phyloP scores from a whole-genome alignment of 92 coral and sea anemone species.

The Actinernus sp. region DNA sequence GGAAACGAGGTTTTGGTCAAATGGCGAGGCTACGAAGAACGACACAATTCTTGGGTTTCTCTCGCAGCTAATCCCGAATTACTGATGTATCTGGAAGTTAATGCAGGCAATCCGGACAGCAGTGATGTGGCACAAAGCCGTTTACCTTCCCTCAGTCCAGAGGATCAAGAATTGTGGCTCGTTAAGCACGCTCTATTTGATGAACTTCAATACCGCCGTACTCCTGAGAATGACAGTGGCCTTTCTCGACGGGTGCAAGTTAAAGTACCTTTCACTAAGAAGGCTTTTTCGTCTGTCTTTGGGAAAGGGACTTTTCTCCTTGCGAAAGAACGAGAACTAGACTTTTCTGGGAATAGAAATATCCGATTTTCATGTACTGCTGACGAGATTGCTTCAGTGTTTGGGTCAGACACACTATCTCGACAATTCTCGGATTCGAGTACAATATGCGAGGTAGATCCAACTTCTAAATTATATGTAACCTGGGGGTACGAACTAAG shows the following conservation, averaged over 20 bases:
- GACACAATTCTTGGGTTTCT: slow-evolving; percentile 6
- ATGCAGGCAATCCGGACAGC: slow-evolving; percentile 19
- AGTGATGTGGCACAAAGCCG: too few species aligned
- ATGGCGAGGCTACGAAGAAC: not conserved
- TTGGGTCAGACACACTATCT: slow-evolving; percentile 1
- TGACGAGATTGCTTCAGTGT: slow-evolving; percentile 23
- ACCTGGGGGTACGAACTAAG: slow-evolving; percentile 34
- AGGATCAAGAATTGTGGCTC: too few species aligned
- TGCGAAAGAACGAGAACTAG: too few species aligned
- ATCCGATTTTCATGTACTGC: too few species aligned
- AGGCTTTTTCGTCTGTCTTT: too few species aligned
- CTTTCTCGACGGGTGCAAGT: too few species aligned
- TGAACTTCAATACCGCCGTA: slow-evolving; percentile 6
- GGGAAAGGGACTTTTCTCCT: too few species aligned
- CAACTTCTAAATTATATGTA: slow-evolving; percentile 12
- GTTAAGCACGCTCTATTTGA: slow-evolving; percentile 10
- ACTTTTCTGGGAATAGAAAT: too few species aligned
- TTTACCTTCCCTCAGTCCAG: too few species aligned
- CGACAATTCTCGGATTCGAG: slow-evolving; percentile 8
- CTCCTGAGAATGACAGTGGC: too few species aligned
- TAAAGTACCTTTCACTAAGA: too few species aligned
- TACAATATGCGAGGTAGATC: slow-evolving; percentile 18
- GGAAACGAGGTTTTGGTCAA: slow-evolving; percentile 4
- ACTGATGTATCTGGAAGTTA: slow-evolving; percentile 5
- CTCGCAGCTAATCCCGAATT: slow-evolving; percentile 13